Conservation (phyloP, 2,113 vertebrate genomes). For the Hydropotes inermis region DNA sequence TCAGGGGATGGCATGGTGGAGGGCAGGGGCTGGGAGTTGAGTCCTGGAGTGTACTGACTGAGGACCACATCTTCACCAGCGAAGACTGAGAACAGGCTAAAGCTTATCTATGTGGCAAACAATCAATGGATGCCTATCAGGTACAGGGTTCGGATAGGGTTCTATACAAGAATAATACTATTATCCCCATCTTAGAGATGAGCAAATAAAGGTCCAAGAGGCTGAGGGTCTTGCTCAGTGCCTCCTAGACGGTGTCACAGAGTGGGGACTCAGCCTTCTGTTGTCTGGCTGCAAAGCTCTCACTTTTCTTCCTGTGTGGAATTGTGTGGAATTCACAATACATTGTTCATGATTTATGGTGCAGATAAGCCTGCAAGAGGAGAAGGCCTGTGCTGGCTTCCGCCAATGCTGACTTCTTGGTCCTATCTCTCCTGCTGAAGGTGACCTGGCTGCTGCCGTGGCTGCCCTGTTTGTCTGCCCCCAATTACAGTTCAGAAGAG, state of each 20-base stretch:
- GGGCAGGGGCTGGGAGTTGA: not conserved
- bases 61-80: not conserved
- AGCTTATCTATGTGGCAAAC: not conserved
- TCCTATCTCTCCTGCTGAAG: not conserved
- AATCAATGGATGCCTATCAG: fast-evolving
- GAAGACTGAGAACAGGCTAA: not conserved
- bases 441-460: not conserved
- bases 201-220: not conserved
- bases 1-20: not conserved
- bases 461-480: not conserved
- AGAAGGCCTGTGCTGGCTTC: not conserved
- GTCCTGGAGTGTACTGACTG: not conserved
- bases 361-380: not conserved
- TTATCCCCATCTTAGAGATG: not conserved
- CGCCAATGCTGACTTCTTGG: not conserved
- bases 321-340: not conserved
- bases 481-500: not conserved
- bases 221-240: not conserved
- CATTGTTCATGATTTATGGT: not conserved
- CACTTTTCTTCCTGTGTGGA: not conserved
- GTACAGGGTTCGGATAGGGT: not conserved
- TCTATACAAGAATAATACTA: not conserved
- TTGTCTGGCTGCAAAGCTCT: not conserved
- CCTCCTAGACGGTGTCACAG: not conserved
- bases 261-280: not conserved